phyloP scores from a whole-genome alignment of 2,113 vertebrate species.

The Arvicanthis niloticus region DNA sequence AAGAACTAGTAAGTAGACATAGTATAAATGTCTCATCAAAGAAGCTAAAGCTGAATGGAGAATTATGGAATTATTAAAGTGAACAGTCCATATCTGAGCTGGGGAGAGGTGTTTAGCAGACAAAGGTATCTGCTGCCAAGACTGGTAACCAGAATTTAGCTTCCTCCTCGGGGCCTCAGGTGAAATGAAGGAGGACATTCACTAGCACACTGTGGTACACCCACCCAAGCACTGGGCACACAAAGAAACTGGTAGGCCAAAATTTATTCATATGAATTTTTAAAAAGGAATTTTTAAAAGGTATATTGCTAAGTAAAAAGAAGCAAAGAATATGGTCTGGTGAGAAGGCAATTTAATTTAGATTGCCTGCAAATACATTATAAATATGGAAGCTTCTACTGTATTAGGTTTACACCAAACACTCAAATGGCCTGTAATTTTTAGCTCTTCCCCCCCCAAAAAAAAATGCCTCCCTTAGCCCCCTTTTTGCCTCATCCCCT shows the following conservation, averaged over 20 bases:
- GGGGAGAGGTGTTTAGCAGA: not conserved
- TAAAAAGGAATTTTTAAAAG: not conserved
- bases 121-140: not conserved
- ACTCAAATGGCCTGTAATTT: not conserved
- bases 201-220: not conserved
- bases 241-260: not conserved
- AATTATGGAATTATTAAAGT: not conserved
- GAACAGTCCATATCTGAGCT: not conserved
- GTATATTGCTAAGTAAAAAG: not conserved
- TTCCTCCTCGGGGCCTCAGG: not conserved
- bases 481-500: no score
- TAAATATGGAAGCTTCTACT: not conserved
- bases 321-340: not conserved
- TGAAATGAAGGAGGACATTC: not conserved
- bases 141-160: not conserved
- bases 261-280: not conserved
- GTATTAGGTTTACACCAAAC: no score
- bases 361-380: not conserved
- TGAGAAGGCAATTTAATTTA: not conserved
- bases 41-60: not conserved
- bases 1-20: constrained; percentile 23
- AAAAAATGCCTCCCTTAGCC: not conserved
- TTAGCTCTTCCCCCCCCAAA: not conserved
- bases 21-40: constrained; percentile 16
- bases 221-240: not conserved